Percentiles rank a stretch among this genome's conserved stretches.
These are phyloP conservation scores for Hormaphis cornu DNA, from an alignment of 1,140 invertebrate species.

Conservation along the genomic window DNA sequence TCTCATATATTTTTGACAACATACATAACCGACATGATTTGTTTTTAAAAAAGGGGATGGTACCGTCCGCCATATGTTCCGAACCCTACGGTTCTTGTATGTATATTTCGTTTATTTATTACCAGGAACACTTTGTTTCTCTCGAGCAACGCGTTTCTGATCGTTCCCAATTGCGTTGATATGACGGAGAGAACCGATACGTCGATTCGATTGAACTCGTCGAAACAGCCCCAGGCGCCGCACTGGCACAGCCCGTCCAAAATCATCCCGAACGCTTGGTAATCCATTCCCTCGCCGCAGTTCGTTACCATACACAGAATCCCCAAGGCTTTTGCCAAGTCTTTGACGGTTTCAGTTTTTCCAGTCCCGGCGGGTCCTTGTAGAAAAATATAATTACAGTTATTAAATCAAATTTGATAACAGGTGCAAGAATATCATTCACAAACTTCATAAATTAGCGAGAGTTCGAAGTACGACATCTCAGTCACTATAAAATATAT, in stretches of 20 bases:
- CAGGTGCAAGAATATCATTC: too few species aligned
- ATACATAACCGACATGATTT: too few species aligned
- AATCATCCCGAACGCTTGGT: constrained; percentile 72
- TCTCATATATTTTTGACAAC: too few species aligned
- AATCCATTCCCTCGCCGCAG: constrained; percentile 88
- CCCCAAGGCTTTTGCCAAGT: constrained; percentile 78
- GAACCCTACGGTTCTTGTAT: too few species aligned
- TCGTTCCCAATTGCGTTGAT: constrained; percentile 79
- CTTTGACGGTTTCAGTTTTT: constrained; percentile 85
- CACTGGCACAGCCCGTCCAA: constrained; percentile 63
- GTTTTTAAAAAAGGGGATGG: too few species aligned
- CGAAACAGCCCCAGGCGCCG: constrained; percentile 83
- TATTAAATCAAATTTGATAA: too few species aligned
- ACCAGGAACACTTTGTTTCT: not conserved
- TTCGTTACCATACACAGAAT: constrained; percentile 82
- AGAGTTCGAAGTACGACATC: too few species aligned
- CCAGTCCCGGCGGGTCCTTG: constrained; percentile 72
- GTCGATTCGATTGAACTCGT: constrained; percentile 86
- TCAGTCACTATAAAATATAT: too few species aligned
- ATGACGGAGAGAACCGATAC: constrained; percentile 83
- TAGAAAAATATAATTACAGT: constrained; percentile 27
- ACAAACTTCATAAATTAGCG: too few species aligned
- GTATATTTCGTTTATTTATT: too few species aligned
- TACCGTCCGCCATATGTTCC: too few species aligned
- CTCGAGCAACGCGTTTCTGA: constrained; percentile 59